Percentiles rank a stretch among this genome's conserved stretches.
phyloP scores from a whole-genome alignment of 2,888 invertebrate genomes.

The Encarsia formosa region DNA sequence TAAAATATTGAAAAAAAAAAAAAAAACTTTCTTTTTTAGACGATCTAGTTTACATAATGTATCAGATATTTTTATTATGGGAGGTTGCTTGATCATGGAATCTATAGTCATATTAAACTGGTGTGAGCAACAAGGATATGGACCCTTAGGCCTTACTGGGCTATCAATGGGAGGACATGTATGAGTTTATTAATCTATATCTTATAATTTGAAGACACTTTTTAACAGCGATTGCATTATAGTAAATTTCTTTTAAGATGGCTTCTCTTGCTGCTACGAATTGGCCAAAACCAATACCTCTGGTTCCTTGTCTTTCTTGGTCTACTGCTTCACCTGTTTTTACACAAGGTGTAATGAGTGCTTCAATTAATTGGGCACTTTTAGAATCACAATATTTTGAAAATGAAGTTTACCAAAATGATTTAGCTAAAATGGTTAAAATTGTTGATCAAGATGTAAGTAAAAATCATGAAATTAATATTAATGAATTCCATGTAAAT shows the following conservation, averaged over 20 bases:
- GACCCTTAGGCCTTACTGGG: conserved; percentile 91
- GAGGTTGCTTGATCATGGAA: conserved; percentile 92
- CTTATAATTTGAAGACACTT: background rate
- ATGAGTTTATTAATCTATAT: conserved; percentile 49
- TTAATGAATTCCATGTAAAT: background rate
- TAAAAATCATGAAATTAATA: conserved; percentile 1
- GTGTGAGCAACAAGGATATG: conserved; percentile 87
- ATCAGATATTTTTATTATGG: conserved; percentile 98
- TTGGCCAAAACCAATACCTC: conserved; percentile 89
- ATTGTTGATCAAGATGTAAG: conserved; percentile 66
- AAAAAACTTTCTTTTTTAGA: conserved; percentile 51
- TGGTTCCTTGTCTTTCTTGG: conserved; percentile 96
- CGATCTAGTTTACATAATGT: conserved; percentile 92
- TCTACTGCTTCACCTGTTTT: conserved; percentile 95
- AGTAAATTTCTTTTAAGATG: conserved; percentile 65
- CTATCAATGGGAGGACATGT: conserved; percentile 98
- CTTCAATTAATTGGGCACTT: conserved; percentile 90
- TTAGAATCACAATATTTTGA: conserved; percentile 83
- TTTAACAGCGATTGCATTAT: background rate
- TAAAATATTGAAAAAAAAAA: background rate
- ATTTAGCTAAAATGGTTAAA: conserved; percentile 82
- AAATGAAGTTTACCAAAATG: conserved; percentile 74
- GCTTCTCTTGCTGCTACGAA: conserved; percentile 94
- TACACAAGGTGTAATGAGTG: conserved; percentile 93
- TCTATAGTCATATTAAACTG: conserved; percentile 87